Percentiles rank a stretch among this genome's conserved stretches.
These are phyloP conservation scores for Brachypalpus laphriformis DNA, from an alignment of 2,888 invertebrate species.

Conservation along the genomic window DNA sequence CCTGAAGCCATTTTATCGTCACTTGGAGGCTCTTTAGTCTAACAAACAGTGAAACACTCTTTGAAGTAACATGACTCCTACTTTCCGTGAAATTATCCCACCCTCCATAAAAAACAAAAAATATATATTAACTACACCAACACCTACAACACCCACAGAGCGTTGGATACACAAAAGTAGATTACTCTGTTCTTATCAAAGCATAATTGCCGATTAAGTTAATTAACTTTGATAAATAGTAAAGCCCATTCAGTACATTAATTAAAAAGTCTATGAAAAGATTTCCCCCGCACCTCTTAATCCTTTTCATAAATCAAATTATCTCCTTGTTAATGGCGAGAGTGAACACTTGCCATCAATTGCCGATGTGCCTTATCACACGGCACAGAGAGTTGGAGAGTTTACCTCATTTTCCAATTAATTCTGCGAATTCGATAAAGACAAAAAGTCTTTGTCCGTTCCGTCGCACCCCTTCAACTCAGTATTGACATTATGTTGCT, in stretches of 20 bases:
- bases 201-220: conserved; percentile 49
- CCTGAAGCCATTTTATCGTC: background rate
- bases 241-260: conserved; percentile 25
- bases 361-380: conserved; percentile 22
- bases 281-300: conserved; percentile 10
- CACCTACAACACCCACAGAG: background rate
- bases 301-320: conserved; percentile 60
- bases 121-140: background rate
- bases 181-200: conserved; percentile 27
- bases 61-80: background rate
- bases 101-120: background rate
- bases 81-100: background rate
- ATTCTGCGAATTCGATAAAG: conserved; percentile 22
- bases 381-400: background rate
- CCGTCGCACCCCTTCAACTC: background rate
- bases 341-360: conserved; percentile 30
- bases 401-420: conserved; percentile 59
- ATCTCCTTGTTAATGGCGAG: conserved; percentile 30
- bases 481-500: conserved; percentile 10
- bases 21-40: background rate
- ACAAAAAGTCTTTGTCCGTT: conserved; percentile 4
- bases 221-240: conserved; percentile 47
- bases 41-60: background rate
- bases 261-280: conserved; percentile 21
- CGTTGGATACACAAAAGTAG: background rate